phyloP scores from a whole-genome alignment of 2,888 invertebrate genomes.

The Eutolmus rufibarbis region DNA sequence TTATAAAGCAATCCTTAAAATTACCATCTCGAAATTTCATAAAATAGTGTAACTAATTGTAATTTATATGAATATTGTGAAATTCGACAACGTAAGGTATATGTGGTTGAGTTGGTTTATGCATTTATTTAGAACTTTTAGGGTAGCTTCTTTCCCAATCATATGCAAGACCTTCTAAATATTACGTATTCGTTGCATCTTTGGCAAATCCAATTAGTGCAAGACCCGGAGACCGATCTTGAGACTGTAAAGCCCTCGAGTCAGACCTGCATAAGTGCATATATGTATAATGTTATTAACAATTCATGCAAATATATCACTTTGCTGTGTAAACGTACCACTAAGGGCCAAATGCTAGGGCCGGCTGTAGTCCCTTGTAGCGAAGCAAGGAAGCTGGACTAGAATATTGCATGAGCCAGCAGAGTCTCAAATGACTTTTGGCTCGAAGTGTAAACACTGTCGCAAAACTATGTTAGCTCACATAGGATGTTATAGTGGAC shows the following conservation, averaged over 20 bases:
- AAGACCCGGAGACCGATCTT: neutral
- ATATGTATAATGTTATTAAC: neutral
- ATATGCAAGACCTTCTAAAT: neutral
- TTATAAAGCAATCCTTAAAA: no score
- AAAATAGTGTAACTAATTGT: no score
- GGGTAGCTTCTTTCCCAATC: neutral
- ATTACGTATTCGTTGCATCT: neutral
- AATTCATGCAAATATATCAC: constrained; percentile 12
- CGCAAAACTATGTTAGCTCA: neutral
- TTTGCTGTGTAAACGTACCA: neutral
- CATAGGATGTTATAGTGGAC: neutral
- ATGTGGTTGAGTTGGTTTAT: neutral
- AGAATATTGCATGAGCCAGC: neutral
- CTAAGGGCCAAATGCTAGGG: neutral
- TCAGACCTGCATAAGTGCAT: neutral
- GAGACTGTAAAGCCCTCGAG: neutral
- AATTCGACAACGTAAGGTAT: neutral
- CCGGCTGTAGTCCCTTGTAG: neutral
- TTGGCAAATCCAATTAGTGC: neutral
- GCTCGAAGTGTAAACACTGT: neutral
- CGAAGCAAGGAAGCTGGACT: neutral
- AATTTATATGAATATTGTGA: neutral
- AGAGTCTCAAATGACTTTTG: constrained; percentile 7
- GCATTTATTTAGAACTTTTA: neutral
- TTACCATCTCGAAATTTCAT: no score